phyloP scores from a whole-genome alignment of 2,888 invertebrate genomes.

The Acronicta leporina region DNA sequence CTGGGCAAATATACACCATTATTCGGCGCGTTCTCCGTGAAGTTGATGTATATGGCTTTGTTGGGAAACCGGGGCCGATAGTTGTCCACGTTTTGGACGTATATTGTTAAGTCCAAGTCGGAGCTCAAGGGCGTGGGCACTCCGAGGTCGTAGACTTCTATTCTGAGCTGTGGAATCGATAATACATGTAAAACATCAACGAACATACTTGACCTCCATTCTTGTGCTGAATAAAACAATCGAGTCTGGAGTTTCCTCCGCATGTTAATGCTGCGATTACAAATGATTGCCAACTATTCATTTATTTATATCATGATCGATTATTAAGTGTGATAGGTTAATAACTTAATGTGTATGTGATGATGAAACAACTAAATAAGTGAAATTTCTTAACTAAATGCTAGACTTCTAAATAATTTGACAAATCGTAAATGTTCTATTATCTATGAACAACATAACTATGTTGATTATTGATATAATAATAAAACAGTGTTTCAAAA shows the following conservation, averaged over 20 bases:
- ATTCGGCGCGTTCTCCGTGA: slow-evolving; percentile 90
- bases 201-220: background rate
- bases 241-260: background rate
- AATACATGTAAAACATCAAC: slow-evolving; percentile 1
- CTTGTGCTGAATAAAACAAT: background rate
- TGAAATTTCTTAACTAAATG: background rate
- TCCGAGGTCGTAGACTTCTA: slow-evolving; percentile 97
- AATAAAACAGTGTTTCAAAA: background rate
- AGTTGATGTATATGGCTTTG: slow-evolving; percentile 92
- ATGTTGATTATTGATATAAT: background rate
- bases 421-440: no score
- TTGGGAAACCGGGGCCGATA: slow-evolving; percentile 95
- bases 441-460: no score
- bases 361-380: background rate
- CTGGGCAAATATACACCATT: slow-evolving; percentile 92
- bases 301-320: no score
- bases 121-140: slow-evolving; percentile 95
- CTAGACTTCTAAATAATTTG: background rate
- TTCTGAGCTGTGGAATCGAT: slow-evolving; percentile 90
- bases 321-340: no score
- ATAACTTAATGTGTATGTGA: background rate
- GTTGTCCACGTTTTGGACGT: slow-evolving; percentile 96
- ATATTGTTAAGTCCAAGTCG: slow-evolving; percentile 95
- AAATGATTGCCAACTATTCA: background rate
- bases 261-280: background rate